Conservation (phyloP, 2,797 vertebrate genomes). For the Huso huso region DNA sequence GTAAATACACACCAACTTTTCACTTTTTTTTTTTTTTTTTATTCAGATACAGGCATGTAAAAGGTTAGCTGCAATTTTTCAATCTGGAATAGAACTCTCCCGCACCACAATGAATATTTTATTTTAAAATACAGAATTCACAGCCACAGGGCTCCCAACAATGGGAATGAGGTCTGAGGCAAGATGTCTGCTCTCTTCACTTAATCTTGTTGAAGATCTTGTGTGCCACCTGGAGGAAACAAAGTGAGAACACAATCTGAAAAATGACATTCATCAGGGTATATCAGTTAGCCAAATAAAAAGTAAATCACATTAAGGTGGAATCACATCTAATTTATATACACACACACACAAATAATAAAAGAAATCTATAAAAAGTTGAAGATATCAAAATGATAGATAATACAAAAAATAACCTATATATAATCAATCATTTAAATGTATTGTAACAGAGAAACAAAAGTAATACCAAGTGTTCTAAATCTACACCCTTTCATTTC, state of each 20-base stretch:
- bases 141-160: conserved; percentile 19
- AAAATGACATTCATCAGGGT: neutral
- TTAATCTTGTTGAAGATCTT: conserved; percentile 55
- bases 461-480: neutral
- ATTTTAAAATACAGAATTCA: conserved; percentile 23
- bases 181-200: conserved; percentile 31
- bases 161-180: neutral
- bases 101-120: conserved; percentile 19
- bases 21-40: neutral
- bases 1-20: too few relatives aligned
- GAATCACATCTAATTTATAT: neutral
- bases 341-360: too few relatives aligned
- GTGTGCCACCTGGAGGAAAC: conserved; percentile 45
- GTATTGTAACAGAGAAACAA: neutral
- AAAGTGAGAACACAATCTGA: conserved; percentile 13
- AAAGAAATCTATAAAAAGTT: neutral
- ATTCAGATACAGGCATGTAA: conserved; percentile 32
- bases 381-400: neutral
- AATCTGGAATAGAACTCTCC: neutral
- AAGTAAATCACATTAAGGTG: too few relatives aligned
- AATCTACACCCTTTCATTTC: neutral
- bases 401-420: neutral
- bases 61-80: conserved; percentile 9
- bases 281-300: neutral
- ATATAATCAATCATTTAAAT: neutral